Percentiles rank a stretch among this genome's conserved stretches.
These are phyloP conservation scores for Helicoverpa armigera DNA, from an alignment of 1,140 invertebrate genomes.

Conservation along the genomic window DNA sequence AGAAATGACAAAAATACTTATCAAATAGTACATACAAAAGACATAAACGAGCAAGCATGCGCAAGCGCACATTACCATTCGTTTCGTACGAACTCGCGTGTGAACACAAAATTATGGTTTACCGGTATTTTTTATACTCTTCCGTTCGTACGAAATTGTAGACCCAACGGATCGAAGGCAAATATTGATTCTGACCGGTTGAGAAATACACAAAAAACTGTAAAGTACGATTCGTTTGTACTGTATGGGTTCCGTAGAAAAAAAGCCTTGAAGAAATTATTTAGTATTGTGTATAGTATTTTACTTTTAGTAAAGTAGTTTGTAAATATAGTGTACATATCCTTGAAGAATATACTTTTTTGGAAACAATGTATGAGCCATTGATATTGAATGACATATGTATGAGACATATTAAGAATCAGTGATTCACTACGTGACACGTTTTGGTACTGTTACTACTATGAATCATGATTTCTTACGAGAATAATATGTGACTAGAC, in stretches of 20 bases:
- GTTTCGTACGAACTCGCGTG: conserved; percentile 17
- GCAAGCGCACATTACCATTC: conserved; percentile 26
- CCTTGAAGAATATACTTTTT: neutral
- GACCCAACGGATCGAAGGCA: conserved; percentile 62
- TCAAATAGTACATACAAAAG: conserved; percentile 45
- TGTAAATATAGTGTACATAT: no score
- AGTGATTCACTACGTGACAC: conserved; percentile 1
- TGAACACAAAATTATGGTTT: conserved; percentile 45
- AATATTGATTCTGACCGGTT: conserved; percentile 60
- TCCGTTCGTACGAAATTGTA: conserved; percentile 50
- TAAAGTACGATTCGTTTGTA: neutral
- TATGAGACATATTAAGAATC: neutral
- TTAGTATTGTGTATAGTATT: no score
- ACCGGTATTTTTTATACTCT: conserved; percentile 47
- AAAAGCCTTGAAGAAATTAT: neutral
- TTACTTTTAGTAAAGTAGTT: no score
- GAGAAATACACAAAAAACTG: conserved; percentile 4
- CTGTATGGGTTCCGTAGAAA: conserved; percentile 25
- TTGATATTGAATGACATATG: neutral
- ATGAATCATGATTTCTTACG: conserved; percentile 20
- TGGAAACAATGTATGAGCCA: neutral
- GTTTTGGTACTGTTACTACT: neutral
- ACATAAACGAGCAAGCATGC: conserved; percentile 49
- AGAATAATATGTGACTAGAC: neutral
- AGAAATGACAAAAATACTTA: neutral